Evolutionary conservation across 2,113 vertebrate genomes (phyloP).

Genomic region (Hypanus sabinus): DNA sequence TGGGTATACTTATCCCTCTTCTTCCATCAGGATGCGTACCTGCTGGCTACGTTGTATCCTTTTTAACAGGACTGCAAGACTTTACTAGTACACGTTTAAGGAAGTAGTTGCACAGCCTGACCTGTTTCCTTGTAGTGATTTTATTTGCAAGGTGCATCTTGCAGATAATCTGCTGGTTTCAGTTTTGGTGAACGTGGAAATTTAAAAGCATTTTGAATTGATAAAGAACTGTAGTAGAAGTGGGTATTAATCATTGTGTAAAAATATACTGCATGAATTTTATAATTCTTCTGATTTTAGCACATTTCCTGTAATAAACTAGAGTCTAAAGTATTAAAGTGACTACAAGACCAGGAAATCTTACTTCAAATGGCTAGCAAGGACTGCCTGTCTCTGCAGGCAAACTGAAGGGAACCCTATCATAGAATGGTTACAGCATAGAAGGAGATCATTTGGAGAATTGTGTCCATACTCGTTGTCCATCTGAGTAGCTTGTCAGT

Average conservation of each 20-base stretch:
- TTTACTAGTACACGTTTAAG: not conserved
- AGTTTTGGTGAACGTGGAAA: not conserved
- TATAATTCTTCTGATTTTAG: not conserved
- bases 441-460: too few species aligned
- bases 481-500: too few species aligned
- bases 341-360: not conserved
- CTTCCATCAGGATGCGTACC: conserved; percentile 81
- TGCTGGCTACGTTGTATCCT: conserved; percentile 93
- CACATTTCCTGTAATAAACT: not conserved
- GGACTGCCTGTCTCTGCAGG: not conserved
- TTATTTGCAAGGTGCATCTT: not conserved
- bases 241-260: not conserved
- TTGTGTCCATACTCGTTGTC: too few species aligned
- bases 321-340: too few species aligned
- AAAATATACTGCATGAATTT: not conserved
- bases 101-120: not conserved
- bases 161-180: not conserved
- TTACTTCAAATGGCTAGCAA: too few species aligned
- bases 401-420: not conserved
- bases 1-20: conserved; percentile 83
- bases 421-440: too few species aligned
- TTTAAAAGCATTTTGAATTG: not conserved
- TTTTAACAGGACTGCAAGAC: not conserved
- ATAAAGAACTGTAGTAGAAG: not conserved
- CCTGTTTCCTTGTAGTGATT: not conserved